Conservation (phyloP, 1,140 invertebrate genomes). For the Trialeurodes vaporariorum region DNA sequence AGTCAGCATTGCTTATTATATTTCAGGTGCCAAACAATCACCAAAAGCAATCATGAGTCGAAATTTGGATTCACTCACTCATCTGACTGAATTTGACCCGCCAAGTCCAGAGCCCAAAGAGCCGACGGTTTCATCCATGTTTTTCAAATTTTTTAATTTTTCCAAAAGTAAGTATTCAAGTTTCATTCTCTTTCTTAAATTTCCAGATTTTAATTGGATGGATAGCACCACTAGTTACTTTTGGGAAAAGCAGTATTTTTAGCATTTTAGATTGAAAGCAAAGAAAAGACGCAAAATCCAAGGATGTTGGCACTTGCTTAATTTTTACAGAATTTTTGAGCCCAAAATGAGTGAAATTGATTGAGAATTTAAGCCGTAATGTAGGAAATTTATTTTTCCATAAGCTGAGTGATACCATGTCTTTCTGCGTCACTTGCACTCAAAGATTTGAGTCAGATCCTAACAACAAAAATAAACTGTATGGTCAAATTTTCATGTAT, state of each 20-base stretch:
- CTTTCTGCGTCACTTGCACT: neutral
- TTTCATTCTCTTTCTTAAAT: constrained; percentile 1
- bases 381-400: no score
- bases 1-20: neutral
- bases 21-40: neutral
- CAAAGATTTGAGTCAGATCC: neutral
- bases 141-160: constrained; percentile 44
- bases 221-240: no score
- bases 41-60: constrained; percentile 39
- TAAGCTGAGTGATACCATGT: no score
- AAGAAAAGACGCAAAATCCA: no score
- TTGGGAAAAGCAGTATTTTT: no score
- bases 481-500: neutral
- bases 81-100: constrained; percentile 63
- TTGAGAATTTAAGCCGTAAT: no score
- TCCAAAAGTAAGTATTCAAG: constrained; percentile 17
- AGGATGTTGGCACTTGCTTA: no score
- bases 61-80: constrained; percentile 52
- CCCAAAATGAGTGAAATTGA: no score
- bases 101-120: constrained; percentile 49
- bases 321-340: no score
- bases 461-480: constrained; percentile 8
- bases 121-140: constrained; percentile 41
- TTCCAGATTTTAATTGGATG: no score
- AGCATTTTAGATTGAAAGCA: no score